These are phyloP conservation scores for Anodontia alba DNA, from an alignment of 2,888 invertebrate genomes.

Conservation along the genomic window DNA sequence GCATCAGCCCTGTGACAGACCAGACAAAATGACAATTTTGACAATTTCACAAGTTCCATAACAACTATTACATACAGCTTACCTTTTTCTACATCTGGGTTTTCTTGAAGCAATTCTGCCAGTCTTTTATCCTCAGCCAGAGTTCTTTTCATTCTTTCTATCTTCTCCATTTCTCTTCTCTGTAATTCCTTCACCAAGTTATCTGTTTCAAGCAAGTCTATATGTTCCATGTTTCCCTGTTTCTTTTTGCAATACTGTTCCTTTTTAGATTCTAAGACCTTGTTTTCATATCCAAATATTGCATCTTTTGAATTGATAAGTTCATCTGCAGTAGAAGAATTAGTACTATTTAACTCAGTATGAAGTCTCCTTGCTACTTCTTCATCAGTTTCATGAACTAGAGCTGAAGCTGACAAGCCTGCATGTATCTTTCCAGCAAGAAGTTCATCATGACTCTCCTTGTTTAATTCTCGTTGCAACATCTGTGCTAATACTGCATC, in stretches of 20 bases:
- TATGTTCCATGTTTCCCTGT: not conserved
- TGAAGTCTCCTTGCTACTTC: not conserved
- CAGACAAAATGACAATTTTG: no score
- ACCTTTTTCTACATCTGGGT: constrained; percentile 13
- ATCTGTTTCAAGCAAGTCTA: not conserved
- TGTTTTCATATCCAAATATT: no score
- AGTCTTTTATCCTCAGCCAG: constrained; percentile 49
- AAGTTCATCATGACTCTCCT: constrained; percentile 37
- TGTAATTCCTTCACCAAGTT: constrained; percentile 37
- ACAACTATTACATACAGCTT: no score
- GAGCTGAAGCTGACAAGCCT: not conserved
- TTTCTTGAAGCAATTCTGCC: constrained; percentile 50
- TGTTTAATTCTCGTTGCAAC: constrained; percentile 37
- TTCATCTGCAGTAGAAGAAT: not conserved
- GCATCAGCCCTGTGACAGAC: no score
- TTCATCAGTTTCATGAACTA: not conserved
- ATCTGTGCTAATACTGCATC: constrained; percentile 26
- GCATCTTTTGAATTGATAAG: not conserved
- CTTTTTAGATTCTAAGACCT: not conserved
- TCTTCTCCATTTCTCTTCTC: constrained; percentile 44
- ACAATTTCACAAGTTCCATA: no score
- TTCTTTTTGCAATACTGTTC: not conserved
- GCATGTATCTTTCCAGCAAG: constrained; percentile 49
- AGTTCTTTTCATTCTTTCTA: constrained; percentile 27
- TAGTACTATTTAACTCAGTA: not conserved